Evolutionary conservation across 2,113 vertebrate species (phyloP).

Genomic region (Anas platyrhynchos): DNA sequence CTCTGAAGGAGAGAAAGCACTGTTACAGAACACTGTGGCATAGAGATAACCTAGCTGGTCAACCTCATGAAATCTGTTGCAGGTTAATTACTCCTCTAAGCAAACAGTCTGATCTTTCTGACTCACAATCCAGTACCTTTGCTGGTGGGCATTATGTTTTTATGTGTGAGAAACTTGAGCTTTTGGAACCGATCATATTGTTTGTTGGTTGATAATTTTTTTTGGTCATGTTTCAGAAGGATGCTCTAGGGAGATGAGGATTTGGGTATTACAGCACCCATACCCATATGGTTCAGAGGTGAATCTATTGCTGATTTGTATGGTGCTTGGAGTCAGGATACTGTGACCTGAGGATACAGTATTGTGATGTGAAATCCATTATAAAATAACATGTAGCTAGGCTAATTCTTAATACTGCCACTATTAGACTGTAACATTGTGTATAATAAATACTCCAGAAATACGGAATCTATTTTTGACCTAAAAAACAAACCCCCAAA

Average conservation of each 20-base stretch:
- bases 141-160: neutral
- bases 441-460: neutral
- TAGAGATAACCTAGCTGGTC: neutral
- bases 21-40: neutral
- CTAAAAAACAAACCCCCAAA: neutral
- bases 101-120: neutral
- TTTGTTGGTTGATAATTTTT: neutral
- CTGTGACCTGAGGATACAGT: neutral
- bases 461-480: neutral
- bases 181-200: neutral
- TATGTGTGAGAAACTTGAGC: neutral
- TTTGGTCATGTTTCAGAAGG: neutral
- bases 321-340: neutral
- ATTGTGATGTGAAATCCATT: neutral
- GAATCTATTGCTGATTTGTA: neutral
- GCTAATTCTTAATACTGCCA: neutral
- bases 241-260: neutral
- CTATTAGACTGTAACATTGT: neutral
- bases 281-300: neutral
- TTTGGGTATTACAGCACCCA: neutral
- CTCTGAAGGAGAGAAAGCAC: neutral
- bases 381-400: neutral
- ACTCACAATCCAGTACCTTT: neutral
- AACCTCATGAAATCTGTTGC: neutral
- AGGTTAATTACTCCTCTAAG: neutral